phyloP scores from a whole-genome alignment of 2,797 vertebrate genomes.

The Zonotrichia albicollis region DNA sequence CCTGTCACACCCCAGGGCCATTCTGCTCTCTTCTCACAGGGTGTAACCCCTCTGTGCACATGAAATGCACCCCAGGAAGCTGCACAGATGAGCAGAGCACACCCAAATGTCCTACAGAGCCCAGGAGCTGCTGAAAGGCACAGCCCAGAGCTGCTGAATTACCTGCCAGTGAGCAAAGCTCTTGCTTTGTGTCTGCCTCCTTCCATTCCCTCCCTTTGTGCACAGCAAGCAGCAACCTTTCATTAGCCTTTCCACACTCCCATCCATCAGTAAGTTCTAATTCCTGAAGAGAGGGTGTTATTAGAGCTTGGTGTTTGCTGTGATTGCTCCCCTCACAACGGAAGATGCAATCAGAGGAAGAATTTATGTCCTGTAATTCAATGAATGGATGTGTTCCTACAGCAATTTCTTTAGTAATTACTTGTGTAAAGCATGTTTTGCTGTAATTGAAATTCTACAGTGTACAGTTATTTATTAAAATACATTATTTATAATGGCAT shows the following conservation, averaged over 20 bases:
- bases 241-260: not conserved
- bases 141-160: not conserved
- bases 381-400: slow-evolving; percentile 55
- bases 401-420: slow-evolving; percentile 68
- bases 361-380: slow-evolving; percentile 66
- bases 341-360: slow-evolving; percentile 66
- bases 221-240: not conserved
- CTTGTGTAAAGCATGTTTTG: slow-evolving; percentile 65
- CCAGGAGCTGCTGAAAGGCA: not conserved
- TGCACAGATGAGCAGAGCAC: fast-evolving
- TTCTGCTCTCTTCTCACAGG: not conserved
- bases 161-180: not conserved
- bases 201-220: not conserved
- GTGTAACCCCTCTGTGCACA: too few relatives aligned
- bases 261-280: not conserved
- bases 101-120: not conserved
- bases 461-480: slow-evolving; percentile 64
- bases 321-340: slow-evolving; percentile 57
- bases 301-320: slow-evolving; percentile 30
- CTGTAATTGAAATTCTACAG: slow-evolving; percentile 66
- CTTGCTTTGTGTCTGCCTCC: not conserved
- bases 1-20: too few relatives aligned
- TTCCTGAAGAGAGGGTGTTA: slow-evolving; percentile 25
- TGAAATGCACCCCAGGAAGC: not conserved
- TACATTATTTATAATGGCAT: slow-evolving; percentile 57